These are phyloP conservation scores for Heliconius hortense DNA, from an alignment of 2,888 invertebrate species.

Conservation along the genomic window DNA sequence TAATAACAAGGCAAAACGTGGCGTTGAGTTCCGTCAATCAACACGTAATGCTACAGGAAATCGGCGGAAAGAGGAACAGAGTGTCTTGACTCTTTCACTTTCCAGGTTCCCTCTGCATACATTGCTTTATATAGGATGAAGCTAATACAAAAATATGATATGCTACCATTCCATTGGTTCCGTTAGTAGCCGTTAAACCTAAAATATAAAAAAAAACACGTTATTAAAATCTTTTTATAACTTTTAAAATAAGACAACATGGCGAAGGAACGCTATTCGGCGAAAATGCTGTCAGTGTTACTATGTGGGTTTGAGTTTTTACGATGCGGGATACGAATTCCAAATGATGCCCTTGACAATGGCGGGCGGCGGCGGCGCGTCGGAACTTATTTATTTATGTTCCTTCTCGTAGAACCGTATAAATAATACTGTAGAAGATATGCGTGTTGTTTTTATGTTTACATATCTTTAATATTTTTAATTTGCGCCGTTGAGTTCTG, in stretches of 20 bases:
- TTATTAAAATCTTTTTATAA: background rate
- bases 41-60: background rate
- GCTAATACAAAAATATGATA: background rate
- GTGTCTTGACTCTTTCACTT: background rate
- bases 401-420: background rate
- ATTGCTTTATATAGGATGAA: background rate
- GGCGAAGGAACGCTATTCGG: background rate
- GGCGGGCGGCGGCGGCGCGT: background rate
- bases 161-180: no score
- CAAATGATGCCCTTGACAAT: slow-evolving; percentile 23
- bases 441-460: background rate
- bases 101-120: background rate
- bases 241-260: background rate
- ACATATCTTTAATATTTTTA: background rate
- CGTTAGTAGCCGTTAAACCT: background rate
- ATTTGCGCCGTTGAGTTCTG: no score
- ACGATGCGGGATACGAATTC: slow-evolving; percentile 14
- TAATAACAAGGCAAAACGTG: background rate
- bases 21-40: background rate
- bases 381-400: background rate
- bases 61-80: background rate
- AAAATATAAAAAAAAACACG: background rate
- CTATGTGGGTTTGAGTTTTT: background rate
- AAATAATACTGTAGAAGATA: background rate
- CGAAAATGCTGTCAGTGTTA: background rate